These are phyloP conservation scores for Oreochromis aureus DNA, from an alignment of 2,113 vertebrate genomes.

Conservation along the genomic window DNA sequence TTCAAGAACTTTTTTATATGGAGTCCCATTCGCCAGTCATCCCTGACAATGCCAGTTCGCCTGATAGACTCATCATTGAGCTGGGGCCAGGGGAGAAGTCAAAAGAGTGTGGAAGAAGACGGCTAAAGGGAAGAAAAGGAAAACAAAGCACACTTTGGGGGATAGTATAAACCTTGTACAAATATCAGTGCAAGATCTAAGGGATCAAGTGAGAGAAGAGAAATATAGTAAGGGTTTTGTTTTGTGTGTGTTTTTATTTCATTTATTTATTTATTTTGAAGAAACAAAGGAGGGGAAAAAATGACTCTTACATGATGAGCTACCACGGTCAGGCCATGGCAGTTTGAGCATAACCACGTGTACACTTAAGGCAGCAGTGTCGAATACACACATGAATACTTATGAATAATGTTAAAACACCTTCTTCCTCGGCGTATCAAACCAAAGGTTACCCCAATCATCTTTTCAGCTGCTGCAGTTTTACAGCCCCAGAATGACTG, in stretches of 20 bases:
- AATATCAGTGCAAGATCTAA: background rate
- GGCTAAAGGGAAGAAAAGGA: background rate
- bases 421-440: constrained; percentile 52
- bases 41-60: constrained; percentile 6
- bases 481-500: constrained; percentile 50
- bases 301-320: background rate
- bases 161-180: background rate
- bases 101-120: background rate
- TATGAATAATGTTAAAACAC: constrained; percentile 47
- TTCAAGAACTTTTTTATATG: constrained; percentile 38
- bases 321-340: background rate
- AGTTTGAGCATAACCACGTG: background rate
- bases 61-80: constrained; percentile 24
- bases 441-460: constrained; percentile 63
- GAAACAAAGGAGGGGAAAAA: background rate
- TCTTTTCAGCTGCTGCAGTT: constrained; percentile 47
- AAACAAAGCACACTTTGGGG: constrained; percentile 3
- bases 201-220: background rate
- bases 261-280: background rate
- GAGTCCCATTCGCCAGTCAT: constrained; percentile 22
- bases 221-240: background rate
- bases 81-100: background rate
- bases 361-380: background rate
- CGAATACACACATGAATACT: background rate
- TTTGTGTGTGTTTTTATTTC: background rate